Evolutionary conservation across 1,140 invertebrate species (phyloP), one percentile per base, ranked within the genome.

Genomic region (Pachypsylla venusta): DNA sequence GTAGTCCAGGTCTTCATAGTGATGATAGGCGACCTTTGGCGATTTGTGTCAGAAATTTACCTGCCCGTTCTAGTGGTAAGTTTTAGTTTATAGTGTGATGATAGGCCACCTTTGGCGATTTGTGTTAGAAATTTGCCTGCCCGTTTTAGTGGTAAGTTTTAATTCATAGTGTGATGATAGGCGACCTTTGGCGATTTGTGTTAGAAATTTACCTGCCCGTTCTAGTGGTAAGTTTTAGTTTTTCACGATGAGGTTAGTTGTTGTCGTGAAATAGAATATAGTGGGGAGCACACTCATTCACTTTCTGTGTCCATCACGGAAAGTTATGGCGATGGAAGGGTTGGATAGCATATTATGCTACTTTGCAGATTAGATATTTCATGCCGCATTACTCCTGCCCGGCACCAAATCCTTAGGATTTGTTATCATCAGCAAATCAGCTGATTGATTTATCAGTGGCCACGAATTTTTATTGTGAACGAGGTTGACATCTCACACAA

Each of bases 1-100:
- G n/a, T 19, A 48, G 42, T 19, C 42, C 42, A 4, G 42, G 42
- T 19, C 42, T 48, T 3, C 42, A 48, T n/a, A 48, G 79, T 61
- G 83, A 84, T 67, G 85, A 89, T 64, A 78, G 83, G 60, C 74
- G 84, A 61, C 84, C 88, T 28, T 73, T 93, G 60, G 91, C 89
- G 40, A 94, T 97, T 67, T 91, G 89, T 74, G 91, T 96, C 55
- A 80, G 85, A 64, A 93, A 94, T 71, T 74, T 96, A 63, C 92
- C 92, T 58, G 78, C 84, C 48, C 77, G 92, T 64, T 95, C 92
- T 61, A 80, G 78, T 71, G 79, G 78, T 80, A 68, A 64, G 69
- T 66, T 20, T 16, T 53, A 27, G 54, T 25, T 20, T 25, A 59
- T 60, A 35, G 24, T 35, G 20, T 62, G 82, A 84, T 66, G 85